phyloP scores from a whole-genome alignment of 2,888 invertebrate genomes.

The Callyntrura sp. region DNA sequence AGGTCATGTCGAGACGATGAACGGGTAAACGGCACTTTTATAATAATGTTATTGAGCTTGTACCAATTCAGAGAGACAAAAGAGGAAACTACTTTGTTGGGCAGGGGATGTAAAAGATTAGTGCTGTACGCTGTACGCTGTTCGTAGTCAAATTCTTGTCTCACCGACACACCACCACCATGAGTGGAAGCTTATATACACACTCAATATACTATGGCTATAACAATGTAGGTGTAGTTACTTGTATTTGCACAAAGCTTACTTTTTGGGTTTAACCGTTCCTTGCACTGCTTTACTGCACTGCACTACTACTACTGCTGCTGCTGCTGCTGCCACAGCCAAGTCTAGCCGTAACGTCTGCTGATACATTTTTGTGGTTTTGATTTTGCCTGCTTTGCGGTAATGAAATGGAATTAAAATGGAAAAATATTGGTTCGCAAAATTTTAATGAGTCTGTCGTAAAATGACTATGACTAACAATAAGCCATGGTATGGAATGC shows the following conservation, averaged over 20 bases:
- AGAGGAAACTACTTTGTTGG: background rate
- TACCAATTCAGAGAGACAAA: conserved; percentile 9
- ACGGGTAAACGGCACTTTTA: background rate
- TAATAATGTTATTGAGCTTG: conserved; percentile 1
- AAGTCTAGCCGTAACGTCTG: conserved; percentile 35
- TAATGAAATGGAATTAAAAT: conserved; percentile 55
- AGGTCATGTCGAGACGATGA: conserved; percentile 56
- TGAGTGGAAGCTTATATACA: background rate
- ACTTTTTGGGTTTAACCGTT: conserved; percentile 37
- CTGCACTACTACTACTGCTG: background rate
- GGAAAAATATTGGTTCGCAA: conserved; percentile 16
- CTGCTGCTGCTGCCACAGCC: no score
- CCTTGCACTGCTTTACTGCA: background rate
- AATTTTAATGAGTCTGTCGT: conserved; percentile 48
- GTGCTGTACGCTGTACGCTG: background rate
- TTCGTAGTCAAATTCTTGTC: background rate
- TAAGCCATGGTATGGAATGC: background rate
- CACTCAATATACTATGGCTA: background rate
- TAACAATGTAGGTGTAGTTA: background rate
- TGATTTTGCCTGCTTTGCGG: conserved; percentile 50
- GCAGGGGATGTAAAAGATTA: conserved; percentile 8
- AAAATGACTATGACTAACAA: conserved; percentile 24
- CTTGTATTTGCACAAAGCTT: background rate
- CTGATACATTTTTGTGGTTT: conserved; percentile 41
- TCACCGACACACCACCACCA: no score